Conservation (phyloP, 1,140 invertebrate species). For the Polyergus mexicanus region DNA sequence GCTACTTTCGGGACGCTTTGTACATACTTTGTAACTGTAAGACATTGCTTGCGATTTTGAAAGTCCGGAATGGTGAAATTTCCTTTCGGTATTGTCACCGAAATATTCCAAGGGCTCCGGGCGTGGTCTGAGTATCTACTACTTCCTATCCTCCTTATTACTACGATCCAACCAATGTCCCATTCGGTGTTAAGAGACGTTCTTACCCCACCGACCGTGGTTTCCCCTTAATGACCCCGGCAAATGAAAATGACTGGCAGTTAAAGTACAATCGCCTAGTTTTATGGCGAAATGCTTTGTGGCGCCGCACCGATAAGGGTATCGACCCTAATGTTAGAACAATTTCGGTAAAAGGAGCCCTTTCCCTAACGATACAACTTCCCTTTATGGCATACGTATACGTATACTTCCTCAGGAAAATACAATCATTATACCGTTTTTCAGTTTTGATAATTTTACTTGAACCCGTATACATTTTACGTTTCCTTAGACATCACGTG, state of each 20-base stretch:
- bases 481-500: not conserved
- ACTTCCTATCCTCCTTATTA: constrained; percentile 63
- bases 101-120: constrained; percentile 22
- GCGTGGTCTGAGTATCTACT: constrained; percentile 13
- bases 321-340: constrained; percentile 71
- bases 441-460: not conserved
- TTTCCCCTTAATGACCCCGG: constrained; percentile 76
- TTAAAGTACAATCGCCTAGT: constrained; percentile 79
- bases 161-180: constrained; percentile 49
- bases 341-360: constrained; percentile 74
- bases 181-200: constrained; percentile 29
- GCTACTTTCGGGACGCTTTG: not conserved
- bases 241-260: constrained; percentile 80
- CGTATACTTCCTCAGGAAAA: not conserved
- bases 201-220: constrained; percentile 39
- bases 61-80: not conserved
- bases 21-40: not conserved
- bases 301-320: constrained; percentile 72
- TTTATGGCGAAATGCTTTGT: constrained; percentile 76
- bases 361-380: constrained; percentile 34
- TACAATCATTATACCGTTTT: not conserved
- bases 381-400: constrained; percentile 1
- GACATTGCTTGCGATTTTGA: not conserved
- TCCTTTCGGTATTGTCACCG: constrained; percentile 22
- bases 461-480: not conserved